Base-by-base conservation (phyloP, 2,797 vertebrate genomes). In the Acanthornis magna region DNA sequence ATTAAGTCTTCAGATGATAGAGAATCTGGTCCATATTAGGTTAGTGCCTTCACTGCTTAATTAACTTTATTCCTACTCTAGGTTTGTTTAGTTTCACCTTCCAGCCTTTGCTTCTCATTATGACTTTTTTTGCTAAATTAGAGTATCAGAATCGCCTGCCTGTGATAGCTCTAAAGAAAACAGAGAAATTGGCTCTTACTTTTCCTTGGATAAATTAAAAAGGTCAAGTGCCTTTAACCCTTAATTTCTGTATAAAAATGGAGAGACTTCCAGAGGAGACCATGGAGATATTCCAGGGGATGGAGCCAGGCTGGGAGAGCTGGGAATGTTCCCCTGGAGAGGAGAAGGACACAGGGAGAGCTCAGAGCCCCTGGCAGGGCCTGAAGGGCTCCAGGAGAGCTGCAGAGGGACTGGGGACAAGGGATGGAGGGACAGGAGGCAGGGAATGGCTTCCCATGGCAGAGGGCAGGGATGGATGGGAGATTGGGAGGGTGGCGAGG, bases 41-140 rank as follows among this genome's bases (percentile, higher is more conserved):
- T 51, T 48, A 53, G 38, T 61, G 61, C 45, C 50, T 80, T 84
- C 48, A 4, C 23, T 63, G 61, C 88, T 74, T 94, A 90, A 96
- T 96, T 96, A 86, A 77, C 79, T 94, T 83, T 25, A 80, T 83
- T 93, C 76, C 53, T 86, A 16, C 57, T 80, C 79, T 15, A 40
- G 38, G 43, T 94, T 89, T 95, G 66, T 95, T 92, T 85, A 40
- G 84, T 67, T 95, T 89, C 70, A 81, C 90, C 88, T 94, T 54
- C 27, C 76, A 93, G 88, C 88, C 89, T 93, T 81, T 85, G 71
- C 55, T 63, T 80, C 79, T 86, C 58, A 18, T 91, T 85, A 77
- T 25, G 80, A 77, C 16, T 76, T 48, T 45, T 61, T 78, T 66
- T n/a, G 1, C 61, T 77, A 55, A 86, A 90, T 93, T 71, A 63